These are phyloP conservation scores for Nautilus pompilius DNA, from an alignment of 1,140 invertebrate species.

Conservation along the genomic window DNA sequence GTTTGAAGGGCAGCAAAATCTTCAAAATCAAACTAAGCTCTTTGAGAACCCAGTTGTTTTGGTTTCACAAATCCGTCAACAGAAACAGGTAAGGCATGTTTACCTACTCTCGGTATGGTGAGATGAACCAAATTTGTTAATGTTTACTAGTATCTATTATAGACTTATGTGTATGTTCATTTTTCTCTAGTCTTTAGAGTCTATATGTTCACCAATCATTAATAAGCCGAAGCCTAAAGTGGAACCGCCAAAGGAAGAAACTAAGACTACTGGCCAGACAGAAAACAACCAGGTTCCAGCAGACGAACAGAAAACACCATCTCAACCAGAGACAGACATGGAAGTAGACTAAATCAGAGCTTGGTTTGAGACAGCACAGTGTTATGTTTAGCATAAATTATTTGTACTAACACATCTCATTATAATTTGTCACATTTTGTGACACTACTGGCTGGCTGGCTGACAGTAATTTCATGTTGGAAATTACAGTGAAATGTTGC, in stretches of 20 bases:
- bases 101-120: too few species aligned
- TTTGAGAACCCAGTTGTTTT: slow-evolving; percentile 68
- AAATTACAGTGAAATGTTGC: too few species aligned
- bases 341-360: slow-evolving; percentile 44
- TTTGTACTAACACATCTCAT: too few species aligned
- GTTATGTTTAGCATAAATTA: too few species aligned
- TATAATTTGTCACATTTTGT: too few species aligned
- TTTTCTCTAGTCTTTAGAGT: slow-evolving; percentile 64
- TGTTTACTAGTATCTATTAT: too few species aligned
- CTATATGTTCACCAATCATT: slow-evolving; percentile 68
- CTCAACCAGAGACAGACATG: slow-evolving; percentile 28
- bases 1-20: slow-evolving; percentile 69
- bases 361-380: too few species aligned
- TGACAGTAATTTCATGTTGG: too few species aligned
- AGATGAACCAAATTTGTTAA: too few species aligned
- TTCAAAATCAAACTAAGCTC: slow-evolving; percentile 62
- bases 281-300: slow-evolving; percentile 11
- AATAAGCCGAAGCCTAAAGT: slow-evolving; percentile 87
- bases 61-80: slow-evolving; percentile 71
- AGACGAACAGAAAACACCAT: slow-evolving; percentile 7
- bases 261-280: slow-evolving; percentile 18
- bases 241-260: slow-evolving; percentile 54
- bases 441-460: too few species aligned
- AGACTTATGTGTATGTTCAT: too few species aligned
- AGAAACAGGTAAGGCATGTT: too few species aligned